Evolutionary conservation across 2,888 invertebrate species (phyloP), one percentile per base, ranked within the genome.

Genomic region (Hyposoter didymator): DNA sequence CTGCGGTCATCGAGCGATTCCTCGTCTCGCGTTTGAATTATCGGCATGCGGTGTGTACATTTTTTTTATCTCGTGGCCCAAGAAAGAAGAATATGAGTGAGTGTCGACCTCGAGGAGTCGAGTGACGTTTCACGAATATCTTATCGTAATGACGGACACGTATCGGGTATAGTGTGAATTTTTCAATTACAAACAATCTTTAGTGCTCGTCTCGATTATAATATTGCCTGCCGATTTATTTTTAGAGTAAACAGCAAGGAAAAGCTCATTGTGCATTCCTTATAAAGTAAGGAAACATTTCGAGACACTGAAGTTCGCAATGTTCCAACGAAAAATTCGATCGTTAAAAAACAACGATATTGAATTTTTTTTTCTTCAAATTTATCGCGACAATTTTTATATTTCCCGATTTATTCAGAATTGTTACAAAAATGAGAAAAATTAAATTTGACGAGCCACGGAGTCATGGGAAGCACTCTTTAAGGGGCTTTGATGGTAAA

Each of bases 21-120:
- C 64, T 69, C 69, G 47, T 78, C 78, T 84, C 73, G 49, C 73
- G 49, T 59, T 79, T 79, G 69, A 79, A 79, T 84, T 79, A 43
- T 79, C 52, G 28, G 59, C 70, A 67, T 64, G 49, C 32, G 47
- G 52, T 69, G 45, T 74, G 45, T 19, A 69, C 5, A 47, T 79
- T 59, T 79, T 75, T 64, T 79, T 84, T 79, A 84, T 84, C 84
- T 78, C 78, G 49, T 43, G 70, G 32, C 35, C 59, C 28, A 47
- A 39, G 49, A 74, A 55, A 73, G 35, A 67, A 55, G n/a, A 66
- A 72, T 72, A 73, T 66, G 47, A 73, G 52, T 28, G 22, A 59
- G 49, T 79, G 47, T 59, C 78, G 76, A 70, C 73, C 74, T 67
- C 47, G 67, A 19, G 78, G 39, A n/a, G 17, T 74, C 55, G 35